Evolutionary conservation across 2,113 vertebrate species (phyloP).

Genomic region (chimpanzee (Pan troglodytes)): NHGRI_mPanTro3-v2.1_pri NC_072409.2:85538501-85539000

Average conservation of each 20-base stretch:
- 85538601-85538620: neutral
- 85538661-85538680: neutral
- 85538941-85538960: neutral
- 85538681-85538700: neutral
- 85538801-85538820: neutral
- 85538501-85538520: neutral
- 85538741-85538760: neutral
- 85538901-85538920: neutral
- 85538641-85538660: neutral
- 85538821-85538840: neutral
- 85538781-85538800: neutral
- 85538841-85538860: neutral
- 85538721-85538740: neutral
- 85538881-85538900: neutral
- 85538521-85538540: neutral
- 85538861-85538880: neutral
- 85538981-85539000: neutral
- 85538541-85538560: neutral
- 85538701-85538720: neutral
- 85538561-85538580: neutral
- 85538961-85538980: neutral
- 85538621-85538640: neutral
- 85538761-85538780: neutral
- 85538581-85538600: neutral
- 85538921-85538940: neutral